Evolutionary conservation across 2,113 vertebrate species (phyloP).

Genomic region (Dromas ardeola): DNA sequence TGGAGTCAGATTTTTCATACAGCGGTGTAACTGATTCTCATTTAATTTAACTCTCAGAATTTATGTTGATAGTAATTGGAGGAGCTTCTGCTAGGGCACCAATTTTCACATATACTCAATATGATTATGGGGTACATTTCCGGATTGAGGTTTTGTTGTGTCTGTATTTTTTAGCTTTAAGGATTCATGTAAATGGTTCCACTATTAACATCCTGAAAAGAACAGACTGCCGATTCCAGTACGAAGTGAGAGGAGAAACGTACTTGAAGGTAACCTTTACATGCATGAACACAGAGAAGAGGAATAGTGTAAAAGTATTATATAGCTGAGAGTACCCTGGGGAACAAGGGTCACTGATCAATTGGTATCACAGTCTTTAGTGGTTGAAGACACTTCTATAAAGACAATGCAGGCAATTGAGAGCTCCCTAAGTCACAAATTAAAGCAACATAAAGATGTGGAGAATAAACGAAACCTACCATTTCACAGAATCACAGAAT

Average conservation of each 20-base stretch:
- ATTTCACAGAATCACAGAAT: neutral
- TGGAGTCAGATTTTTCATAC: neutral
- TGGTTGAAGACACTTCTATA: neutral
- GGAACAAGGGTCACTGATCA: neutral
- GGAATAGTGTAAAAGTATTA: neutral
- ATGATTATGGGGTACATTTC: neutral
- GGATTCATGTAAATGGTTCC: constrained; percentile 90
- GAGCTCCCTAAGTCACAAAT: neutral
- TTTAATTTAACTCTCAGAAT: neutral
- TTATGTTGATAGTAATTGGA: neutral
- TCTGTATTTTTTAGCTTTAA: constrained; percentile 71
- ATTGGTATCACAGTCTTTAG: neutral
- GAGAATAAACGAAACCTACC: neutral
- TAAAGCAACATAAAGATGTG: neutral
- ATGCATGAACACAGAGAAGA: neutral
- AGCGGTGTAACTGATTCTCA: neutral
- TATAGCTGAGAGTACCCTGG: neutral
- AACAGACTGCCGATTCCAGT: constrained; percentile 90
- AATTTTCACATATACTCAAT: neutral
- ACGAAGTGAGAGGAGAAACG: constrained; percentile 90
- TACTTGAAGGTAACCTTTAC: constrained; percentile 87
- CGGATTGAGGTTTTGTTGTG: neutral
- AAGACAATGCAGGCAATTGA: neutral
- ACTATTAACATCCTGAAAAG: constrained; percentile 92
- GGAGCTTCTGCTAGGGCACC: neutral